These are phyloP conservation scores for Caradrina clavipalpis DNA, from an alignment of 2,888 invertebrate genomes.

Conservation along the genomic window DNA sequence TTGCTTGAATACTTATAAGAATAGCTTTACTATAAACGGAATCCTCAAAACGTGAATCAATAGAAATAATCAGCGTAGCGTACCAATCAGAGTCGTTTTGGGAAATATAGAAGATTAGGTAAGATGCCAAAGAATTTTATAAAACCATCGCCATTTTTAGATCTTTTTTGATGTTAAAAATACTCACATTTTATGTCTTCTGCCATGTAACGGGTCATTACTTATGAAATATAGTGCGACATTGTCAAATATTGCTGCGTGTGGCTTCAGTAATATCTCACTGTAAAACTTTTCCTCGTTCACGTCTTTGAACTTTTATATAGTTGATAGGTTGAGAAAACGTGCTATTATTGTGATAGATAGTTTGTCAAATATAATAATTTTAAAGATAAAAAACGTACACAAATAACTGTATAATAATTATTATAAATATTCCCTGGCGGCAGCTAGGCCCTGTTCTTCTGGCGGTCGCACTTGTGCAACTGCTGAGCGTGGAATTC, in stretches of 20 bases:
- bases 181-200: constrained; percentile 42
- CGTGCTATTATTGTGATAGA: neutral
- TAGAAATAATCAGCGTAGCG: neutral
- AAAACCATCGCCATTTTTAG: constrained; percentile 37
- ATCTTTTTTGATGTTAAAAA: constrained; percentile 55
- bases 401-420: no score
- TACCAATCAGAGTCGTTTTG: constrained; percentile 4
- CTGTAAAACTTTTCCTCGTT: constrained; percentile 22
- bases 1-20: no score
- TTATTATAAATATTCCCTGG: no score
- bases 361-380: neutral
- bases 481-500: no score
- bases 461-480: no score
- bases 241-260: constrained; percentile 48
- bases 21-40: neutral
- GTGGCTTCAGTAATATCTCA: constrained; percentile 33
- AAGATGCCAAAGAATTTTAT: constrained; percentile 29
- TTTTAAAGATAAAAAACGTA: no score
- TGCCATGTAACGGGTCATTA: constrained; percentile 50
- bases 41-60: neutral
- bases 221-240: constrained; percentile 55
- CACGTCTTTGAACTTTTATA: constrained; percentile 18
- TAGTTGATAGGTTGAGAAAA: constrained; percentile 6
- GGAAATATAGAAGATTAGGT: constrained; percentile 11
- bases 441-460: no score